Evolutionary conservation across 2,113 vertebrate genomes (phyloP), one percentile per base, ranked within the genome.

Genomic region (Clarias macrocephalus): DNA sequence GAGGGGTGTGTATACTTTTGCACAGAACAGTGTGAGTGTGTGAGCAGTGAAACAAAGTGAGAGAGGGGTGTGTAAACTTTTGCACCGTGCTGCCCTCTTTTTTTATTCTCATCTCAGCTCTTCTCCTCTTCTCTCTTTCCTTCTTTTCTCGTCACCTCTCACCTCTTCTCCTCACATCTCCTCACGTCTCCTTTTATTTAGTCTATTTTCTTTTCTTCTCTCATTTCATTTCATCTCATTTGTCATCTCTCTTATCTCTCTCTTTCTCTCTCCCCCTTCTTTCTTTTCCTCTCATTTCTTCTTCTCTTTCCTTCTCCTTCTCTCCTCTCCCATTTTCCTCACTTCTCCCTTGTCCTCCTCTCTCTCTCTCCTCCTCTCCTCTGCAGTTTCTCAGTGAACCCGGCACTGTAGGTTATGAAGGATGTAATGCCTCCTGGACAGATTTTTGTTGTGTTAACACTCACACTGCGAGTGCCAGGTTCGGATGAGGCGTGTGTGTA

Each of bases 341-440:
- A 23, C 8, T 7, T 21, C 60, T 63, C 60, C 21, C 0, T 9
- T 63, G 21, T 9, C 7, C 62, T 59, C 23, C 23, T 25, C 62
- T 63, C 23, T 8, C 62, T 25, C 7, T 63, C 62, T 15, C 7
- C 23, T 11, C 23, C 62, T 66, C 63, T n/a, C 63, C 19, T 63
- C 60, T 23, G 48, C 60, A 7, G 1, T 21, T 8, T 3, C 25
- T 65, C 63, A 48, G 48, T 48, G 48, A 48, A 48, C 10, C 23
- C n/a, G 28, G 12, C 3, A 0, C 65, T 5, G n/a, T 66, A n/a
- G 25, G 28, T 66, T 66, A 66, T 66, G 84, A 84, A 84, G 72
- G 70, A 56, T 65, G 81, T 88, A 88, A 88, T 65, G 75, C 63
- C 75, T 86, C 86, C 33, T 37, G 80, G 86, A 89, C 52, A 79